Conservation (phyloP, 2,113 vertebrate species). For the Serinus canaria region DNA sequence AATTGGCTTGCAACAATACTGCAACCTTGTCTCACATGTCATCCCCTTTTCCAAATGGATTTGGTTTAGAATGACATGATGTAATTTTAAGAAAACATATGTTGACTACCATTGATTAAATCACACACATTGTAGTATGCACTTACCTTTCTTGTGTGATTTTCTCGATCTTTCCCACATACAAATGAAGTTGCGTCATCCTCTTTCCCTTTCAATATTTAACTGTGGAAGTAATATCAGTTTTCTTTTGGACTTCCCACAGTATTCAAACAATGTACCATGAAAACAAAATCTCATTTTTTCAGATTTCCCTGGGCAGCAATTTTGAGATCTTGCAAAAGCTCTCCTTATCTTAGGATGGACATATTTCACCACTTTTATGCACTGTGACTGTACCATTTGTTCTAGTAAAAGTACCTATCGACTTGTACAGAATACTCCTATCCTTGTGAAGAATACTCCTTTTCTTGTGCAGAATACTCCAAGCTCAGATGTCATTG, state of each 20-base stretch:
- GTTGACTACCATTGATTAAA: neutral
- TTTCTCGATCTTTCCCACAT: neutral
- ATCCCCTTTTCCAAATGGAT: neutral
- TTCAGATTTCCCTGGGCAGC: neutral
- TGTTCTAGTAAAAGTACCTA: neutral
- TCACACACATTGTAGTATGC: rapidly evolving
- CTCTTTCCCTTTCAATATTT: neutral
- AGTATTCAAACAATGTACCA: neutral
- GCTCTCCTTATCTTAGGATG: neutral
- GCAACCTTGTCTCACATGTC: neutral
- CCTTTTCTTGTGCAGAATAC: neutral
- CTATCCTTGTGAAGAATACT: neutral
- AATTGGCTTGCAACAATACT: neutral
- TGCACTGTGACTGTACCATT: neutral
- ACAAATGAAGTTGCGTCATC: neutral
- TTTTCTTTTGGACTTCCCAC: neutral
- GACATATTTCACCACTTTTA: neutral
- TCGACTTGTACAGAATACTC: neutral
- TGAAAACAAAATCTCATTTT: neutral
- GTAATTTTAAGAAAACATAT: neutral
- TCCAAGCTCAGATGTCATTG: neutral
- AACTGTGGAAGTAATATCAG: neutral
- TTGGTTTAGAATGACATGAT: neutral
- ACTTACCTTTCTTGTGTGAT: neutral
- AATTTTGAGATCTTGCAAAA: neutral